Evolutionary conservation across 1,140 invertebrate genomes (phyloP), one percentile per base, ranked within the genome.

Genomic region (Aphaenogaster floridana): DNA sequence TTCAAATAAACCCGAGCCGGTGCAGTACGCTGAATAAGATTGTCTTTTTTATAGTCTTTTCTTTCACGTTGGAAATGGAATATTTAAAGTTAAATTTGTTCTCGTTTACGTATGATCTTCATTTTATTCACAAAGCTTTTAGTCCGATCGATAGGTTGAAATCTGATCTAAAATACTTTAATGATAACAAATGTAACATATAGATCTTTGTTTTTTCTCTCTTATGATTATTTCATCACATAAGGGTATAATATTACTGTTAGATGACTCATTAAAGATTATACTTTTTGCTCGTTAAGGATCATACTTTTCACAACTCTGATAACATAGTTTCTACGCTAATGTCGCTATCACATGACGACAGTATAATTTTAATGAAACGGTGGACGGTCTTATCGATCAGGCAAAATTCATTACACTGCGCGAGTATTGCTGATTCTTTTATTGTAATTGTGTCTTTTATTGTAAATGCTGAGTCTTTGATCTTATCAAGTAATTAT

Each of bases 61-160:
- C 9, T 81, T 34, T 15, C 54, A n/a, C 39, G 13, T 17, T 71
- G 21, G 42, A 42, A 71, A 57, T 81, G 21, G 52, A 28, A 71
- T 66, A 48, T 69, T 42, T 36, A 48, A 42, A 52, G 36, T 71
- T 71, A 71, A 68, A 69, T 80, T 80, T 28, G 21, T 66, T 57
- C 39, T 15, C 2, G 28, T 21, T 69, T 68, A 11, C n/a, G 15
- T n/a, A 36, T 34, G 13, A 57, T 81, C 9, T 71, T 28, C 1
- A 69, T 81, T 69, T 81, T 48, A 13, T 78, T 63, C 2, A 34
- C 0, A 4, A 28, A 59, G 42, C 15, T 81, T 9, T 81, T 57
- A 57, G 15, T 39, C 57, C 34, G 34, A 17, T 69, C 36, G 7
- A 39, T 13, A 15, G 17, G 11, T 2, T 13, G 64, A 21, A 71